These are phyloP conservation scores for Brenthis hecate DNA, from an alignment of 2,888 invertebrate species.

Conservation along the genomic window DNA sequence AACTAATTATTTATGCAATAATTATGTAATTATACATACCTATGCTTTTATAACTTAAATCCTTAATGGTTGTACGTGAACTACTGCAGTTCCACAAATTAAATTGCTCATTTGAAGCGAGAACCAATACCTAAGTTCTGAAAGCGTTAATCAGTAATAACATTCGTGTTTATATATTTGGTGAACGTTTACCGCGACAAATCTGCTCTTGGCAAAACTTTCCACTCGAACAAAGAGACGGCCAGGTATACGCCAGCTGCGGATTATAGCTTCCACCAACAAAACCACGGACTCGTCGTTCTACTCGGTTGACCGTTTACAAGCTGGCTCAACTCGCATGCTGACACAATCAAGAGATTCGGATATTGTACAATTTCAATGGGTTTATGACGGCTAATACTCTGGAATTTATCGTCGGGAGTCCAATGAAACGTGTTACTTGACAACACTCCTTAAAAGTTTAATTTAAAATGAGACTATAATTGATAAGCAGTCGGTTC, in stretches of 20 bases:
- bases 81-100: conserved; percentile 27
- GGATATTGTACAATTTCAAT: conserved; percentile 64
- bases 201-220: conserved; percentile 63
- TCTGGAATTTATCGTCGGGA: conserved; percentile 57
- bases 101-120: conserved; percentile 32
- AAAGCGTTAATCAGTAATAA: conserved; percentile 43
- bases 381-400: conserved; percentile 69
- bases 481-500: conserved; percentile 29
- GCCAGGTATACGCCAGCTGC: conserved; percentile 75
- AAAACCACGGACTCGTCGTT: conserved; percentile 50
- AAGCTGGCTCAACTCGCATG: conserved; percentile 47
- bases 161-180: conserved; percentile 46
- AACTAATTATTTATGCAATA: too few species aligned
- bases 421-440: conserved; percentile 44
- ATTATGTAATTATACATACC: too few species aligned
- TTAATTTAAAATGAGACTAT: conserved; percentile 35
- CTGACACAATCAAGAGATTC: conserved; percentile 50
- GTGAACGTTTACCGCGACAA: conserved; percentile 54
- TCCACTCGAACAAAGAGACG: conserved; percentile 72
- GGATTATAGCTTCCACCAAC: conserved; percentile 60
- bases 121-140: conserved; percentile 34
- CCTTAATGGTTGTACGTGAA: background rate
- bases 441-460: conserved; percentile 39
- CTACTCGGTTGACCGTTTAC: conserved; percentile 42
- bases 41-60: conserved; percentile 10